Conservation (phyloP, 1,140 invertebrate genomes). For the Macrotrachela quadricornifera region DNA sequence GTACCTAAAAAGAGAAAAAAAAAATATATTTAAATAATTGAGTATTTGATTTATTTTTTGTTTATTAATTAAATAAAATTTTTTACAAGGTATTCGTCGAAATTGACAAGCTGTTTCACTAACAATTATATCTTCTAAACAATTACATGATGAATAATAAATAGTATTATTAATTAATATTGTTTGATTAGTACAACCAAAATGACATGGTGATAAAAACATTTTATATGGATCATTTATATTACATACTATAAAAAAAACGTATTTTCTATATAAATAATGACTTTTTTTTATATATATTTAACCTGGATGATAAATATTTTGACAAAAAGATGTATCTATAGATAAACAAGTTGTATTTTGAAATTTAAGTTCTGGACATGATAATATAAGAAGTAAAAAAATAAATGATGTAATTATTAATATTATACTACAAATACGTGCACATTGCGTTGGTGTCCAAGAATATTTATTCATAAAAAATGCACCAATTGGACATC, state of each 20-base stretch:
- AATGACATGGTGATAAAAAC: constrained; percentile 1
- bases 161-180: not conserved
- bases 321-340: not conserved
- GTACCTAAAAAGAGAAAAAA: not conserved
- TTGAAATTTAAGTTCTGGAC: not conserved
- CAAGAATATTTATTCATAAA: constrained; percentile 1
- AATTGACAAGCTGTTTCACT: no score
- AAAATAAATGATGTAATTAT: not conserved
- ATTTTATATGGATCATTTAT: not conserved
- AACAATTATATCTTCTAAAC: no score
- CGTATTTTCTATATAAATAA: no score
- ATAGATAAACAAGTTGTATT: not conserved
- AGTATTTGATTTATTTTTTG: not conserved
- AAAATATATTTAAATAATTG: no score
- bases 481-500: not conserved
- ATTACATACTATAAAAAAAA: not conserved
- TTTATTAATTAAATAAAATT: not conserved
- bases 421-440: not conserved
- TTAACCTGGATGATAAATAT: not conserved
- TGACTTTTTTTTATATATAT: not conserved
- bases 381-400: not conserved
- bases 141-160: no score
- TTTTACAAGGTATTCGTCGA: no score
- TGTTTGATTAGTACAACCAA: not conserved
- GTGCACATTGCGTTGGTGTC: not conserved